A percentile compares a stretch with the other conserved stretches of the same genome.
These are phyloP conservation scores for Drosophila varians DNA, from an alignment of 1,140 invertebrate genomes.

Conservation along the genomic window DNA sequence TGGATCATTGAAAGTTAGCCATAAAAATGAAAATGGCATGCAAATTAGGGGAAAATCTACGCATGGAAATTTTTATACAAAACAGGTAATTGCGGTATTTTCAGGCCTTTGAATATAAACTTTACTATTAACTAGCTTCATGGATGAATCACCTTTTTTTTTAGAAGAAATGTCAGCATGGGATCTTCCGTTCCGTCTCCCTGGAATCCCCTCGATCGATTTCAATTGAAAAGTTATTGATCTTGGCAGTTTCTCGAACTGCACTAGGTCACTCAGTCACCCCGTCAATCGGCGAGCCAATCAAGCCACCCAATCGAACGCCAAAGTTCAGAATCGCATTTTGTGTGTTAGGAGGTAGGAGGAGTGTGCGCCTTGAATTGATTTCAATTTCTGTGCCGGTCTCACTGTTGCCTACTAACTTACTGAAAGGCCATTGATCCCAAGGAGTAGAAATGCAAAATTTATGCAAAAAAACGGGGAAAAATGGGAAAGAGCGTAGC, in stretches of 20 bases:
- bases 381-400: conserved; percentile 40
- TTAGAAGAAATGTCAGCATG: too few relatives aligned
- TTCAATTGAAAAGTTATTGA: conserved; percentile 71
- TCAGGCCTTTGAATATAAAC: too few relatives aligned
- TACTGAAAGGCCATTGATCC: conserved; percentile 57
- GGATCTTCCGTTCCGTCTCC: not conserved
- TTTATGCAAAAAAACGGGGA: conserved; percentile 35
- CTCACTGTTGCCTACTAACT: conserved; percentile 65
- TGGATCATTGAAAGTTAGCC: conserved; percentile 29
- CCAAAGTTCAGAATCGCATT: conserved; percentile 15
- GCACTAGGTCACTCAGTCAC: conserved; percentile 71
- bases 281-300: conserved; percentile 63
- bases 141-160: not conserved
- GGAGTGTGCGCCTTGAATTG: conserved; percentile 46
- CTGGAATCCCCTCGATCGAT: conserved; percentile 4
- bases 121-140: too few relatives aligned
- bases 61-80: conserved; percentile 1
- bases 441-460: conserved; percentile 30
- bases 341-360: conserved; percentile 66
- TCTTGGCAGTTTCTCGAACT: conserved; percentile 56
- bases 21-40: conserved; percentile 25
- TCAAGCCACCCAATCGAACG: conserved; percentile 21
- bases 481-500: not conserved
- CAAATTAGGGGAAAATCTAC: conserved; percentile 5
- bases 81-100: too few relatives aligned